Evolutionary conservation across 2,797 vertebrate genomes (phyloP), one percentile per base, ranked within the genome.

Genomic region (Borostomias antarcticus): DNA sequence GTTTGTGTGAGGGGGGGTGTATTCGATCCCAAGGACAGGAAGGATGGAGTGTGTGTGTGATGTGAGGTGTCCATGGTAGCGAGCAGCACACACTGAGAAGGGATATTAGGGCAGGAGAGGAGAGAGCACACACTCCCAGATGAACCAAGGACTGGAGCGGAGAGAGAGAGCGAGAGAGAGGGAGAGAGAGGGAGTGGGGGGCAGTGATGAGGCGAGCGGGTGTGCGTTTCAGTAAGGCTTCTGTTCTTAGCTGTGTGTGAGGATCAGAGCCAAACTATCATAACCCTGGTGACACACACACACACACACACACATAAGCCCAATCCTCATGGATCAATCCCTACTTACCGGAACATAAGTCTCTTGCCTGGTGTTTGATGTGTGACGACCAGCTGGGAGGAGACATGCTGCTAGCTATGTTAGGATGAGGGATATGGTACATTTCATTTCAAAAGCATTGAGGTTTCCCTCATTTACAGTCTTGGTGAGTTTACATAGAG

Each of bases 101-200:
- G 83, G 82, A 88, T 87, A 93, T 92, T 92, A 88, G 79, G 85
- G 82, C 62, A 82, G 77, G 80, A 86, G 72, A 76, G 80, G 30
- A 4, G 60, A 60, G 80, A 91, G 89, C 92, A 93, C 91, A 92
- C 77, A 67, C 80, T 80, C 83, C 74, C 76, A 62, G 79, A 58
- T 40, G 68, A 80, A 62, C 58, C n/a, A 75, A 54, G 59, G 59
- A 72, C 15, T 76, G 76, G 73, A 76, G 70, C 62, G 76, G 64
- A 65, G 26, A 32, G 52, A 32, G 35, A 70, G 21, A 45, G 23
- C 32, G 66, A 73, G 68, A 78, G 74, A 66, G 63, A 70, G 75
- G 59, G 77, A 73, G 72, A 70, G 64, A 61, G 26, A 48, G 50
- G 52, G 69, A 78, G 74, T 58, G 69, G 57, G 68, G 53, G 80